phyloP scores from a whole-genome alignment of 2,797 vertebrate species.

The Champsocephalus gunnari region DNA sequence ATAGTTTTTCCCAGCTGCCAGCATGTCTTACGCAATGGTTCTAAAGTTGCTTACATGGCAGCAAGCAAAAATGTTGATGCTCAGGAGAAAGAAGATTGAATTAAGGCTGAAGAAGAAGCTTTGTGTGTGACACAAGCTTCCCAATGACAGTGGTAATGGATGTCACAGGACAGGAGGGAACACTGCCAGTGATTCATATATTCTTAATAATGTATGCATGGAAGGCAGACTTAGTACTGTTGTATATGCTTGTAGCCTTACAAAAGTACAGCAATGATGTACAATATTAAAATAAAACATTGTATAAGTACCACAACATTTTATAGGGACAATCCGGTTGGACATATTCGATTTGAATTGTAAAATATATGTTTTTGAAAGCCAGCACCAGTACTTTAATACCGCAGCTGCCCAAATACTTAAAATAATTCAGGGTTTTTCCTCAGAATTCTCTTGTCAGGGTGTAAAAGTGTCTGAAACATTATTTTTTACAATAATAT shows the following conservation, averaged over 20 bases:
- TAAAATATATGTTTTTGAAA: too few species aligned
- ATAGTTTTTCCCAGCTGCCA: neutral
- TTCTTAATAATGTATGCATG: slow-evolving; percentile 17
- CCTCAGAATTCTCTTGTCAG: neutral
- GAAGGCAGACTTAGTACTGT: neutral
- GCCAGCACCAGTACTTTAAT: too few species aligned
- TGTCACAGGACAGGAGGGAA: slow-evolving; percentile 73
- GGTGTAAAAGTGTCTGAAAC: neutral
- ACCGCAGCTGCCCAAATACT: neutral
- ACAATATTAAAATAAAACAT: neutral
- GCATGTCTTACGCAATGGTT: neutral
- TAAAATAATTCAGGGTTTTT: neutral
- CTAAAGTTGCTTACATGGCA: slow-evolving; percentile 28
- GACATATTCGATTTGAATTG: neutral
- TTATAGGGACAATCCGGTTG: neutral
- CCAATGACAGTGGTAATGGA: slow-evolving; percentile 66
- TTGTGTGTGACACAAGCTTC: slow-evolving; percentile 46
- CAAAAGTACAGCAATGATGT: neutral
- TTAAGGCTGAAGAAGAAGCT: slow-evolving; percentile 60
- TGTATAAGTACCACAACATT: neutral
- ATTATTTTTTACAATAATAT: neutral
- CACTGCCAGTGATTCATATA: slow-evolving; percentile 13
- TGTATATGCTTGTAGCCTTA: neutral
- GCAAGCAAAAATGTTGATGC: slow-evolving; percentile 42
- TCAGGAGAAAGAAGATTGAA: slow-evolving; percentile 60